These are phyloP conservation scores for Phengaris alcon DNA, from an alignment of 2,888 invertebrate species.

Conservation along the genomic window DNA sequence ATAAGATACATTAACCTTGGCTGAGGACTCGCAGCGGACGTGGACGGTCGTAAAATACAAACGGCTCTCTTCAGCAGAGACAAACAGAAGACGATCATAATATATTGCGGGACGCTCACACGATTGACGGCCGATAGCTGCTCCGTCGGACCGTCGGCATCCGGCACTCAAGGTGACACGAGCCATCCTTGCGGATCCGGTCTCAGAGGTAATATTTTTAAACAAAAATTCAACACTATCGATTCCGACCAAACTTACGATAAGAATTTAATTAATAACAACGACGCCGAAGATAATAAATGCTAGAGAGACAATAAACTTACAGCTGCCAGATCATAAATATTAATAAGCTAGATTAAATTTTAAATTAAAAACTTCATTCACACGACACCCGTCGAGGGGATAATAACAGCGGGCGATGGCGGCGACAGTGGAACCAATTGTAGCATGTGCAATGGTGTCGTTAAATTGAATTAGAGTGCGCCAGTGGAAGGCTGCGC, in stretches of 20 bases:
- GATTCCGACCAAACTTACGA: background rate
- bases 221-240: background rate
- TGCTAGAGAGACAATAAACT: constrained; percentile 1
- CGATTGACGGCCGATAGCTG: constrained; percentile 76
- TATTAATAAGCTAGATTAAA: constrained; percentile 20
- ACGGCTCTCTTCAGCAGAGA: constrained; percentile 62
- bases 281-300: constrained; percentile 1
- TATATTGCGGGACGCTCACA: constrained; percentile 67
- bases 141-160: constrained; percentile 63
- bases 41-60: constrained; percentile 73
- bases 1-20: constrained; percentile 63
- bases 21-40: constrained; percentile 67
- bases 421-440: constrained; percentile 52
- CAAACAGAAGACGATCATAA: constrained; percentile 66
- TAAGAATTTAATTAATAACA: background rate
- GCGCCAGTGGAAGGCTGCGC: constrained; percentile 65
- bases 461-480: constrained; percentile 76
- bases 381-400: constrained; percentile 4
- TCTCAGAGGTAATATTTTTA: constrained; percentile 47
- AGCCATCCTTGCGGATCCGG: constrained; percentile 71
- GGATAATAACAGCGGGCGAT: background rate
- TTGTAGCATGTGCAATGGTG: constrained; percentile 61
- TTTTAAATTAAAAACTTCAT: constrained; percentile 14
- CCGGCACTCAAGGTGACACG: constrained; percentile 77
- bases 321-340: constrained; percentile 7